Conservation (phyloP, 2,888 invertebrate genomes). For the Drosophila sordidula region DNA sequence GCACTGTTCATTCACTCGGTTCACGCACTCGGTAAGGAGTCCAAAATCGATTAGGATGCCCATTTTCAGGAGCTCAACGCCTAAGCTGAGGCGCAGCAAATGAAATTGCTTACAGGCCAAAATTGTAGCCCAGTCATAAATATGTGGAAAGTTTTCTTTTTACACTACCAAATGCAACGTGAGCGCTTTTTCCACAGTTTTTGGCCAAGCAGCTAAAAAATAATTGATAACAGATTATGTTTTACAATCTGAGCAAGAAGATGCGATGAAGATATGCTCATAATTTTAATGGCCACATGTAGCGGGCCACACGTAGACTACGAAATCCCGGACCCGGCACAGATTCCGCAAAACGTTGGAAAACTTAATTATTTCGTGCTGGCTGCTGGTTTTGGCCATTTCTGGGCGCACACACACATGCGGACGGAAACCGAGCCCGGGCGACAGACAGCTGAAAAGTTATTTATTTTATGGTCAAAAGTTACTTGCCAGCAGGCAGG, state of each 20-base stretch:
- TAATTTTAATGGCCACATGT: slow-evolving; percentile 77
- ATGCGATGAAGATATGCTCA: slow-evolving; percentile 66
- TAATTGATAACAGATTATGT: slow-evolving; percentile 81
- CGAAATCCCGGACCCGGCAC: slow-evolving; percentile 39
- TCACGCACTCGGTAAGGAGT: slow-evolving; percentile 35
- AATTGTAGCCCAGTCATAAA: slow-evolving; percentile 77
- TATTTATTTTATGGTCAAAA: slow-evolving; percentile 81
- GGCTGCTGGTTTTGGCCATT: slow-evolving; percentile 63
- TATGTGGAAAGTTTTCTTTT: slow-evolving; percentile 60
- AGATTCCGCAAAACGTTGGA: slow-evolving; percentile 71
- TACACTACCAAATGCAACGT: slow-evolving; percentile 64
- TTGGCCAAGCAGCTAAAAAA: slow-evolving; percentile 68
- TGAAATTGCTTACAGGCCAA: slow-evolving; percentile 75
- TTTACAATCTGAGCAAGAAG: slow-evolving; percentile 77
- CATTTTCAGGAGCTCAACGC: slow-evolving; percentile 65
- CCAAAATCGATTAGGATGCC: slow-evolving; percentile 71
- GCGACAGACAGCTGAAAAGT: slow-evolving; percentile 73
- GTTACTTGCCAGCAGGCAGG: slow-evolving; percentile 57
- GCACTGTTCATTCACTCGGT: slow-evolving; percentile 7
- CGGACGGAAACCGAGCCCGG: slow-evolving; percentile 21
- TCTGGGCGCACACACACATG: slow-evolving; percentile 32
- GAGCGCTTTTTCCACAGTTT: slow-evolving; percentile 68
- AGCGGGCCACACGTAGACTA: slow-evolving; percentile 66
- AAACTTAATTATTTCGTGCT: slow-evolving; percentile 78
- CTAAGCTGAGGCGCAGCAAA: slow-evolving; percentile 45